A percentile compares a stretch with the other conserved stretches of the same genome.
Evolutionary conservation across 1,140 invertebrate genomes (phyloP).

Genomic region (Drosophila triauraria): DNA sequence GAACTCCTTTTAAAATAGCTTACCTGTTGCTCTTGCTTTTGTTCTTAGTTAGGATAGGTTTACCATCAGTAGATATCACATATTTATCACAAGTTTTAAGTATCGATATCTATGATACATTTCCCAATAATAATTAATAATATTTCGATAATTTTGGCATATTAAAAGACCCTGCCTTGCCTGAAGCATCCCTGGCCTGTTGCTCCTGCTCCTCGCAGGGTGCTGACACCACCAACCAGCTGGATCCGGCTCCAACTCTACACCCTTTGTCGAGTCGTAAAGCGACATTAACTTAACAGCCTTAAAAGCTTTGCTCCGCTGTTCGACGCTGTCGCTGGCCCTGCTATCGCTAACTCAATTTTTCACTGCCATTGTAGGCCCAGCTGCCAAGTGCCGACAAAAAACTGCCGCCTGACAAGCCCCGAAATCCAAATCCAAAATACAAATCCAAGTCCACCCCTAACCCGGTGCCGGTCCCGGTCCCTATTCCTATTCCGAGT

Average conservation of each 20-base stretch:
- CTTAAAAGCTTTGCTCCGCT: constrained; percentile 73
- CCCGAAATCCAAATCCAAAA: constrained; percentile 16
- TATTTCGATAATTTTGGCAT: not conserved
- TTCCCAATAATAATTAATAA: not conserved
- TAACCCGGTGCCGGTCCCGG: too few species aligned
- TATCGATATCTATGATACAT: too few species aligned
- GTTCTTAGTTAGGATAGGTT: too few species aligned
- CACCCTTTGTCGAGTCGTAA: constrained; percentile 31
- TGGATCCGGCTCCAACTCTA: not conserved
- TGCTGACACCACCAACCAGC: not conserved
- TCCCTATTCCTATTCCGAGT: constrained; percentile 12
- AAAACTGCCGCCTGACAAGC: constrained; percentile 28
- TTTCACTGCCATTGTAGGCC: constrained; percentile 69
- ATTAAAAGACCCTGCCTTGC: not conserved
- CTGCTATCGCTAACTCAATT: constrained; percentile 75
- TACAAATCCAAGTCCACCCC: constrained; percentile 4
- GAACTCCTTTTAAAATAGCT: too few species aligned
- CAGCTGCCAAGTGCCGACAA: constrained; percentile 1
- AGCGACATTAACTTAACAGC: constrained; percentile 68
- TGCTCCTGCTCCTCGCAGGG: not conserved
- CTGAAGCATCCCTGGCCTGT: not conserved
- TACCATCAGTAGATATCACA: too few species aligned
- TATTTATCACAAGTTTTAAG: too few species aligned
- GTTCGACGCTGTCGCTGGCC: constrained; percentile 11
- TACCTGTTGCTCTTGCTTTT: too few species aligned